Base-by-base conservation (phyloP, 2,113 vertebrate species). In the Neodon shergylaensis region DNA sequence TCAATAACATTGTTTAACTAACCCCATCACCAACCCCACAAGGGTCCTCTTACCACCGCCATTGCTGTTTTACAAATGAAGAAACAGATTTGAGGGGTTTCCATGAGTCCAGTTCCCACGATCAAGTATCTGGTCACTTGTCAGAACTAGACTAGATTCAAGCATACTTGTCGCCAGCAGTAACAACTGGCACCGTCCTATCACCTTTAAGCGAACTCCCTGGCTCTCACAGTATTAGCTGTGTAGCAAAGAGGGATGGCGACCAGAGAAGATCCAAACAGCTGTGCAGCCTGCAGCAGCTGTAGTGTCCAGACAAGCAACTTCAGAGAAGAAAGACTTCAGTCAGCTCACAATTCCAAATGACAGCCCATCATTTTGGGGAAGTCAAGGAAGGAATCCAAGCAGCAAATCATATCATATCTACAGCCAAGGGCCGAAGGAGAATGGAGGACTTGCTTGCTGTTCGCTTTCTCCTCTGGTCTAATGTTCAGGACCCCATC, bases 171-270 rank as follows among this genome's bases (percentile, higher is more conserved):
- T 86, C 31, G 7, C 68, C 82, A 24, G 9, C 5, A 14, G 58
- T 0, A 14, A 17, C 68, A 36, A 31, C 12, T 31, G 47, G 4
- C 42, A 21, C 36, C 52, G 3, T 6, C 4, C 12, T 10, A 19
- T 12, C 1, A 19, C 13, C 49, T 78, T 22, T 54, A 31, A 33
- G 14, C 9, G 10, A 39, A 5, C 13, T 84, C 22, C 77, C 77
- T 31, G 24, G 63, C 3, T 2, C 28, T 44, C 42, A 81, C 1
- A 14, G 14, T 1, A 7, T 33, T 13, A 1, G 17, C 13, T 33
- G 4, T 10, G 4, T 0, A 2, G 82, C 14, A 8, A 65, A 33
- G 54, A 17, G 14, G 19, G 12, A 44, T 9, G 1, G 12, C 0
- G 3, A 16, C 92, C n/a, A 14, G 16, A 13, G 44, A 33, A 66